A percentile compares a stretch with the other conserved stretches of the same genome.
These are phyloP conservation scores for Arenaria interpres DNA, from an alignment of 2,113 vertebrate species.

Conservation along the genomic window DNA sequence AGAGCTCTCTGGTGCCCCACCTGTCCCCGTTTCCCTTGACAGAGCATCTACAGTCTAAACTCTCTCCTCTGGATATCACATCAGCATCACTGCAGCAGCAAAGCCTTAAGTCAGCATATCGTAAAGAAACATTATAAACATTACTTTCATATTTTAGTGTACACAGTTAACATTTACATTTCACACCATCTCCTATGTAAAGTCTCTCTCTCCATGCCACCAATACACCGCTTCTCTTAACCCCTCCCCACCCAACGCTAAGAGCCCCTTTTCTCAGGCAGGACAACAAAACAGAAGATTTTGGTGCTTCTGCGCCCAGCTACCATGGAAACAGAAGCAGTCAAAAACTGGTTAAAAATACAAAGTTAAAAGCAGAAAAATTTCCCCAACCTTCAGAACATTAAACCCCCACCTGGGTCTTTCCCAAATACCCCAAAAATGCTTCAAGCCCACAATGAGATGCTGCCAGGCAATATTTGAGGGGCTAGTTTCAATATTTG, in stretches of 20 bases:
- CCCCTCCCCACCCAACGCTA: neutral
- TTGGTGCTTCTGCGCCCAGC: neutral
- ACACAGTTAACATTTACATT: conserved; percentile 35
- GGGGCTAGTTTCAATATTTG: neutral
- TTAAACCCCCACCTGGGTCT: neutral
- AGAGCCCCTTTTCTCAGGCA: neutral
- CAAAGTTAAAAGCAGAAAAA: neutral
- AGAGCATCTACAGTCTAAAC: neutral
- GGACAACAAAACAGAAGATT: neutral
- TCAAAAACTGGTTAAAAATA: neutral
- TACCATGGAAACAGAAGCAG: neutral
- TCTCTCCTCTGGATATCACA: neutral
- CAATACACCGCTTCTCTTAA: neutral
- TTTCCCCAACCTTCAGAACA: neutral
- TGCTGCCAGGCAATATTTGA: neutral
- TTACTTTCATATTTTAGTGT: neutral
- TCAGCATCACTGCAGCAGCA: neutral
- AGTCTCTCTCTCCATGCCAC: neutral
- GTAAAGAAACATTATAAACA: neutral
- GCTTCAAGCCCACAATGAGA: neutral
- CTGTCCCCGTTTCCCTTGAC: neutral
- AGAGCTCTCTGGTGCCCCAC: neutral
- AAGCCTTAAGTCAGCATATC: neutral
- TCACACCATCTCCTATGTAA: conserved; percentile 4
- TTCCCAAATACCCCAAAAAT: neutral